Percentiles rank a stretch among this genome's conserved stretches.
Evolutionary conservation across 2,797 vertebrate species (phyloP).

Genomic region (Phrynocephalus forsythii): DNA sequence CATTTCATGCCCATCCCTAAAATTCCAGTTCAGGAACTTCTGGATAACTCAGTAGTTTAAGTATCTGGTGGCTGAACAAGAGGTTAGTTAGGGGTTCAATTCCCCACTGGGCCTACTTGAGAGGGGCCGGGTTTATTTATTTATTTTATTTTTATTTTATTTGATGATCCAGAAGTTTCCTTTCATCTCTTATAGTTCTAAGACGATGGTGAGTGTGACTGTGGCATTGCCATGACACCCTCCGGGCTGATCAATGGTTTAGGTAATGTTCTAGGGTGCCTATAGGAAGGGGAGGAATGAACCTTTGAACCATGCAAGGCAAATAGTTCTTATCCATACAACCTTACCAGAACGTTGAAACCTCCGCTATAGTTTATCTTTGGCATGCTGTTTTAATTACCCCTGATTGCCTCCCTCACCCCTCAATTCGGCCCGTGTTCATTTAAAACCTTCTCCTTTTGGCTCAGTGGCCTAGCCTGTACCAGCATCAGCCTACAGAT

Average conservation of each 20-base stretch:
- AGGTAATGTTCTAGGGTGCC: not conserved
- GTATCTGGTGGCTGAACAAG: too few species aligned
- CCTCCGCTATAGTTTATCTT: slow-evolving; percentile 26
- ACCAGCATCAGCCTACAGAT: slow-evolving; percentile 78
- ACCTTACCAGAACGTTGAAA: slow-evolving; percentile 34
- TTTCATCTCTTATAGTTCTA: too few species aligned
- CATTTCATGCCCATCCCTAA: too few species aligned
- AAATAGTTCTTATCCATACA: slow-evolving; percentile 13
- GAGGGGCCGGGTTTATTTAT: too few species aligned
- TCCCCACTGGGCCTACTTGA: too few species aligned
- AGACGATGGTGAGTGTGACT: too few species aligned
- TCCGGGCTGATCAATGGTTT: not conserved
- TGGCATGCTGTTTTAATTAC: slow-evolving; percentile 66
- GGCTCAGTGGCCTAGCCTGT: slow-evolving; percentile 72
- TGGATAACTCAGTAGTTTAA: too few species aligned
- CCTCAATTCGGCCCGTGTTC: slow-evolving; percentile 58
- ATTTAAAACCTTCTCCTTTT: slow-evolving; percentile 59
- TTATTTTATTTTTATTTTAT: too few species aligned
- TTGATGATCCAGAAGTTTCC: too few species aligned
- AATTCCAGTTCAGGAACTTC: too few species aligned
- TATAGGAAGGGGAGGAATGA: not conserved
- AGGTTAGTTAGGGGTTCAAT: too few species aligned
- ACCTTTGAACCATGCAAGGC: slow-evolving; percentile 18
- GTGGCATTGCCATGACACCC: not conserved
- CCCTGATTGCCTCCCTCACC: slow-evolving; percentile 51